Evolutionary conservation across 2,797 vertebrate species (phyloP).

Genomic region (Xerus rutilus): DNA sequence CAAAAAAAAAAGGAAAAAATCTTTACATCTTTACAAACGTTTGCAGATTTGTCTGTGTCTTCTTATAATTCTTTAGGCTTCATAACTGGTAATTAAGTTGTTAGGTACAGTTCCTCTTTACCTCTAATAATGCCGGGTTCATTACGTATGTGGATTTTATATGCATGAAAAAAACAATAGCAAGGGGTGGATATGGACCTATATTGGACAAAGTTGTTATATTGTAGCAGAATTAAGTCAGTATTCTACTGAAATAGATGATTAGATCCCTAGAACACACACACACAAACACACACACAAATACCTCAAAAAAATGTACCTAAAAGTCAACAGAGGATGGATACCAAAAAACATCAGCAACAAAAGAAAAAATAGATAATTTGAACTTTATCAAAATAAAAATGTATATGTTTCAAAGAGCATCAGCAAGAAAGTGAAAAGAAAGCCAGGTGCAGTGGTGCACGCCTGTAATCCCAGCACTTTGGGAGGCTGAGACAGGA

Average conservation of each 20-base stretch:
- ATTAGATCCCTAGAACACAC: neutral
- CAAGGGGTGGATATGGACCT: neutral
- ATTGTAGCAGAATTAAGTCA: conserved; percentile 5
- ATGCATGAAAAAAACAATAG: neutral
- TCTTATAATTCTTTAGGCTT: neutral
- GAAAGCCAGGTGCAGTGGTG: neutral
- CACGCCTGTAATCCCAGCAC: no score
- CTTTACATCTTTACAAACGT: neutral
- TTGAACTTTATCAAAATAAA: neutral
- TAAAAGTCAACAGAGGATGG: neutral
- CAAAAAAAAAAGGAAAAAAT: neutral
- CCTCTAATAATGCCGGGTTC: neutral
- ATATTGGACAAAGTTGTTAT: neutral
- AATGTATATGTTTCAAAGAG: neutral
- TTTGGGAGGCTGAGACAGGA: no score
- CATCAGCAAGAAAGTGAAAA: neutral
- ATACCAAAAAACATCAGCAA: neutral
- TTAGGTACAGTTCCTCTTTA: neutral
- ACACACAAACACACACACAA: neutral
- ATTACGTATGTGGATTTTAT: neutral
- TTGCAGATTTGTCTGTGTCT: neutral
- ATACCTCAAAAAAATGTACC: neutral
- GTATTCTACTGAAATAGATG: neutral
- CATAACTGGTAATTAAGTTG: neutral
- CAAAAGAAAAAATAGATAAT: neutral